A percentile compares a stretch with the other conserved stretches of the same genome.
Conservation (phyloP, 2,797 vertebrate species). For the Enteromius treurensis region DNA sequence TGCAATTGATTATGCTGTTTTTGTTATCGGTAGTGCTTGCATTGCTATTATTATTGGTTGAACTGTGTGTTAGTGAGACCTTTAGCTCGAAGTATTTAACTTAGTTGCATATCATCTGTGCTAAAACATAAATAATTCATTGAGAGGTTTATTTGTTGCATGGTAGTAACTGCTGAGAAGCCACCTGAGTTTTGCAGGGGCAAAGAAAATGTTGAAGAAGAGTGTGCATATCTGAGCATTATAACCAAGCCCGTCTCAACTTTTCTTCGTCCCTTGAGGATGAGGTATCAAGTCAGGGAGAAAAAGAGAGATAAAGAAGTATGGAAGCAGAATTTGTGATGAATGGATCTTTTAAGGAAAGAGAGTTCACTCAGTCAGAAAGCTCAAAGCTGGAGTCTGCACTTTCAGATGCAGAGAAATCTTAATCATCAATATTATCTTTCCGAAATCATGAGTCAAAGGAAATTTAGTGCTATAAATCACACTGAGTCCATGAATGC, state of each 20-base stretch:
- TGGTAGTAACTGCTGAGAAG: not conserved
- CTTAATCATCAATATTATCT: slow-evolving; percentile 41
- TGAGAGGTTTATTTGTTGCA: not conserved
- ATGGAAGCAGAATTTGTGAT: slow-evolving; percentile 35
- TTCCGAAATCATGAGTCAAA: slow-evolving; percentile 26
- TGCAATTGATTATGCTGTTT: not conserved
- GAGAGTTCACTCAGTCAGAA: slow-evolving; percentile 26
- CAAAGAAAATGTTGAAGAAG: not conserved
- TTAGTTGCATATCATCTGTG: not conserved
- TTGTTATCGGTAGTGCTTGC: not conserved
- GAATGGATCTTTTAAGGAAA: slow-evolving; percentile 4
- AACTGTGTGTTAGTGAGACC: not conserved
- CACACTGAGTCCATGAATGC: not conserved
- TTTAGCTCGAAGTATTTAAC: not conserved
- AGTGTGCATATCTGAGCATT: slow-evolving; percentile 19
- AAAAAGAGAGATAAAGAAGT: slow-evolving; percentile 5
- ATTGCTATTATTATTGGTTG: not conserved
- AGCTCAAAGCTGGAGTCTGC: slow-evolving; percentile 11
- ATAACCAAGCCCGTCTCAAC: not conserved
- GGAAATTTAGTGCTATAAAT: slow-evolving; percentile 18
- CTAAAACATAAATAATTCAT: slow-evolving; percentile 2
- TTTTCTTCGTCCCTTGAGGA: not conserved
- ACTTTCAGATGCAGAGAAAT: not conserved
- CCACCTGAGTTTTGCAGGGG: slow-evolving; percentile 4
- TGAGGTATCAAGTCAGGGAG: slow-evolving; percentile 20